Conservation (phyloP, 92 coral and sea anemone species). For the Porites lobata region DNA sequence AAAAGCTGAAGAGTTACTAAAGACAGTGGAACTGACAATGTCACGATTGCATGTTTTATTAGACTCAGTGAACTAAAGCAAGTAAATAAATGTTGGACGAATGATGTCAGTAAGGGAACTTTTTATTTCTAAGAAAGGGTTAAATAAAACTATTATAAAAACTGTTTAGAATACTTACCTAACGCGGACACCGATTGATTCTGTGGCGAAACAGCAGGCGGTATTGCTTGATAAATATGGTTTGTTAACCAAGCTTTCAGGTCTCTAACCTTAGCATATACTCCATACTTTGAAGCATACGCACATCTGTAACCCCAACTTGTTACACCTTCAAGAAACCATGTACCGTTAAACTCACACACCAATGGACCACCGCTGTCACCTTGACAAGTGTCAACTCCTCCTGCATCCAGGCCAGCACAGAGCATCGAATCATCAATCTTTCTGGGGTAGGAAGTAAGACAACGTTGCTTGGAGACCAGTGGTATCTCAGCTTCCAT, state of each 20-base stretch:
- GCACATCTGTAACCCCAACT: conserved; percentile 21
- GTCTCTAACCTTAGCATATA: neutral
- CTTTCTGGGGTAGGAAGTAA: neutral
- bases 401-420: conserved; percentile 53
- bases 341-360: conserved; percentile 13
- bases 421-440: conserved; percentile 45
- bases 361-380: conserved; percentile 35
- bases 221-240: neutral
- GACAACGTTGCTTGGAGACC: conserved; percentile 14
- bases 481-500: conserved; percentile 30
- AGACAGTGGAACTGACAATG: too few relatives aligned
- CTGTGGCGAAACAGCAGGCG: neutral
- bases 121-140: too few relatives aligned
- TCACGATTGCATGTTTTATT: too few relatives aligned
- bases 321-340: conserved; percentile 21
- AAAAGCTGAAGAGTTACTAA: too few relatives aligned
- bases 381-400: conserved; percentile 50
- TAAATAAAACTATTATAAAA: too few relatives aligned
- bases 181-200: neutral
- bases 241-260: neutral
- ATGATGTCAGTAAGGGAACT: too few relatives aligned
- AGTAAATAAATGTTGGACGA: too few relatives aligned
- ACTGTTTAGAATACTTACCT: neutral
- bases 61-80: too few relatives aligned
- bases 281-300: neutral